Conservation (phyloP, 1,140 invertebrate species). For the Tetragonula clypearis region DNA sequence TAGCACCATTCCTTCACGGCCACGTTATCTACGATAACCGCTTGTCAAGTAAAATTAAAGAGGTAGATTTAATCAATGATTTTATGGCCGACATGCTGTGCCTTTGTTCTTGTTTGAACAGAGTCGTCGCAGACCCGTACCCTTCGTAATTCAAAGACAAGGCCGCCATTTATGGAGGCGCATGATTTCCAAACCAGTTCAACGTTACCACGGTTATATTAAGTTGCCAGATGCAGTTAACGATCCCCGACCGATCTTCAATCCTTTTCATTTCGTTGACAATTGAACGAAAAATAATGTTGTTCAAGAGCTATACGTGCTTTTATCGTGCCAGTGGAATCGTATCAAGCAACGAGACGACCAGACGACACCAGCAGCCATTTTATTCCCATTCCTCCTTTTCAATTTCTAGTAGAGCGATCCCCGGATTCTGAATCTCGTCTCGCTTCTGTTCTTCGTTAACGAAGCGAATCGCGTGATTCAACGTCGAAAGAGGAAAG, state of each 20-base stretch:
- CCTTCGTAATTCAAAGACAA: slow-evolving; percentile 29
- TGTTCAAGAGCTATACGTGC: background rate
- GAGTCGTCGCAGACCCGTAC: background rate
- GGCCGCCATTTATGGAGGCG: slow-evolving; percentile 25
- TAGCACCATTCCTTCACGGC: background rate
- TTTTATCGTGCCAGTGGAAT: slow-evolving; percentile 4
- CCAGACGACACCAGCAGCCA: no score
- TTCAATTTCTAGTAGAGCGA: no score
- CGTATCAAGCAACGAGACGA: background rate
- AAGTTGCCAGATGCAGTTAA: slow-evolving; percentile 24
- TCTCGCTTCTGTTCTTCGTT: no score
- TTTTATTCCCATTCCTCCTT: background rate
- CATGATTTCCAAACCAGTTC: slow-evolving; percentile 36
- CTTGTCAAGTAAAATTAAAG: slow-evolving; percentile 32
- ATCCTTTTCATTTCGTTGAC: background rate
- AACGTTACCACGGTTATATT: slow-evolving; percentile 5
- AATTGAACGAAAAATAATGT: background rate
- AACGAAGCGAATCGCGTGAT: background rate
- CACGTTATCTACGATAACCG: slow-evolving; percentile 24
- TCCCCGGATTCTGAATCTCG: background rate
- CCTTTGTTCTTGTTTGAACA: slow-evolving; percentile 16
- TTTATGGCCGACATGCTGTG: background rate
- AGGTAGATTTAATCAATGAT: slow-evolving; percentile 53
- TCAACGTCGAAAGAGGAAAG: no score
- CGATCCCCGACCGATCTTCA: background rate